These are phyloP conservation scores for Pantherophis guttatus DNA, from an alignment of 2,113 vertebrate genomes.

Conservation along the genomic window DNA sequence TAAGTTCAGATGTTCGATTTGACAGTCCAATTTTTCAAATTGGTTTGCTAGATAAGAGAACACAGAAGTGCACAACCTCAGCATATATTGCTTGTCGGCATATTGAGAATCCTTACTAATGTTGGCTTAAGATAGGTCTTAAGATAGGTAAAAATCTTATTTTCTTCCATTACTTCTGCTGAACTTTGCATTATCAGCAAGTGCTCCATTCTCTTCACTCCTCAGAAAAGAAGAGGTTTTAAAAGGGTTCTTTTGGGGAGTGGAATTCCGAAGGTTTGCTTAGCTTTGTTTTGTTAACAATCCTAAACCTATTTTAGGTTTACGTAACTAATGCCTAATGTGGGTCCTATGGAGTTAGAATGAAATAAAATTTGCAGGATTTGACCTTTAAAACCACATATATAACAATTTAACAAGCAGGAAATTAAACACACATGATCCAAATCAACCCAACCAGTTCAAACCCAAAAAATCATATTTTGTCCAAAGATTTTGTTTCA, in stretches of 20 bases:
- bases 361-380: background rate
- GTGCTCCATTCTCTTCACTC: background rate
- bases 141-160: background rate
- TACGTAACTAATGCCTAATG: background rate
- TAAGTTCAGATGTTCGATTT: background rate
- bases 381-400: background rate
- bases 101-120: background rate
- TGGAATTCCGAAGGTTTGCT: background rate
- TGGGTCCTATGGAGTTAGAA: background rate
- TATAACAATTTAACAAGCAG: background rate
- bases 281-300: background rate
- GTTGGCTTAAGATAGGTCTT: background rate
- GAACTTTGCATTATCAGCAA: background rate
- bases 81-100: background rate
- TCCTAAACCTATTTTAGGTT: background rate
- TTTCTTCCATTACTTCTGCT: background rate
- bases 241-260: background rate
- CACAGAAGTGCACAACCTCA: background rate
- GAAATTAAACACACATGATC: background rate
- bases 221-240: background rate
- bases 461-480: background rate
- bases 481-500: background rate
- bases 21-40: background rate
- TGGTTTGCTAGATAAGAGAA: background rate
- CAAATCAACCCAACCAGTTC: background rate